A percentile compares a stretch with the other conserved stretches of the same genome.
These are phyloP conservation scores for Clarias fuscus DNA, from an alignment of 2,797 vertebrate species.

Conservation along the genomic window DNA sequence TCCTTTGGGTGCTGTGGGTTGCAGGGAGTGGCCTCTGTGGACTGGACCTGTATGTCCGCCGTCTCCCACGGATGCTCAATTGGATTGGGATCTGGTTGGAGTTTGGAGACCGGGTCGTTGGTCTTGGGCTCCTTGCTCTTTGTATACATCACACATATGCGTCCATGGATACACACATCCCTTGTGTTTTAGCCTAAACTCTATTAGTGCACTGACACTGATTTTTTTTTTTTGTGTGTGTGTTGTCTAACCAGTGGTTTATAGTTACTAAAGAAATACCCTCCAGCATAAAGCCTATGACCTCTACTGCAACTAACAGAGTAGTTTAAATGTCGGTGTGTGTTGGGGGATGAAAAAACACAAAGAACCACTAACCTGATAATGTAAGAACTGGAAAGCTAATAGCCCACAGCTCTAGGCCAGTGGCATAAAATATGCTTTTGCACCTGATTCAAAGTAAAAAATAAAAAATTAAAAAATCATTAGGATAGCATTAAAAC, in stretches of 20 bases:
- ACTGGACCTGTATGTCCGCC: too few species aligned
- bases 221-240: constrained; percentile 62
- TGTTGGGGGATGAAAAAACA: constrained; percentile 57
- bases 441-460: constrained; percentile 15
- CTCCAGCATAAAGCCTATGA: constrained; percentile 70
- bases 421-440: constrained; percentile 26
- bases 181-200: constrained; percentile 53
- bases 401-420: constrained; percentile 43
- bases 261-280: constrained; percentile 76
- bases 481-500: constrained; percentile 19
- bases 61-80: too few species aligned
- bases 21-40: too few species aligned
- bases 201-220: constrained; percentile 71
- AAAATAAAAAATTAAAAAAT: background rate
- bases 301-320: constrained; percentile 64
- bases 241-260: constrained; percentile 68
- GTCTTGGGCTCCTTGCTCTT: too few species aligned
- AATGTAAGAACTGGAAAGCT: constrained; percentile 47
- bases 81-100: too few species aligned
- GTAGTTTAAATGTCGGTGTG: constrained; percentile 29
- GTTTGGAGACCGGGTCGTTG: too few species aligned
- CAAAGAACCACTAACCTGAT: constrained; percentile 61
- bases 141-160: constrained; percentile 19
- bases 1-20: too few species aligned
- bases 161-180: constrained; percentile 38